These are phyloP conservation scores for Hanleya hanleyi DNA, from an alignment of 2,888 invertebrate species.

Conservation along the genomic window DNA sequence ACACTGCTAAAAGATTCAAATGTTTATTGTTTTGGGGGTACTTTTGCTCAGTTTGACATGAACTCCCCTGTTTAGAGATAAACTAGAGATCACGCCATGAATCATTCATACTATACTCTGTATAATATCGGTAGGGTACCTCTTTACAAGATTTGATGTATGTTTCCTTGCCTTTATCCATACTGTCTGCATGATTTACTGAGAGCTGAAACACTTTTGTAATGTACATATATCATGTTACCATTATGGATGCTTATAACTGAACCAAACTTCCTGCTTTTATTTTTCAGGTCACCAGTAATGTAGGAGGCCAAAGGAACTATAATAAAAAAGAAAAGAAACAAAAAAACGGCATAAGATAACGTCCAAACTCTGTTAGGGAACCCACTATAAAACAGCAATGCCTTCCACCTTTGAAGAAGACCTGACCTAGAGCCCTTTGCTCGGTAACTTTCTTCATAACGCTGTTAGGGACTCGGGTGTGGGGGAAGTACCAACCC, in stretches of 20 bases:
- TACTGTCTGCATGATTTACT: background rate
- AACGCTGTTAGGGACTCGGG: background rate
- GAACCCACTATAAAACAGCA: background rate
- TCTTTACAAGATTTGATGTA: too few species aligned
- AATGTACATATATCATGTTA: background rate
- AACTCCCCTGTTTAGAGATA: too few species aligned
- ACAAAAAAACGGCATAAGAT: background rate
- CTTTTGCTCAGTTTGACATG: too few species aligned
- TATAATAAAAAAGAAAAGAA: background rate
- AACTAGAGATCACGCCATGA: too few species aligned
- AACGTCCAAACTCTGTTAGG: background rate
- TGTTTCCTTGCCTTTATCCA: background rate
- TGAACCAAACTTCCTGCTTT: too few species aligned
- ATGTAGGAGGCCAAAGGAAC: background rate
- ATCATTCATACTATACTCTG: too few species aligned
- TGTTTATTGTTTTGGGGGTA: too few species aligned
- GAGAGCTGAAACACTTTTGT: background rate
- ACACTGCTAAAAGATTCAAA: too few species aligned
- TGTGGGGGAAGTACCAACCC: background rate
- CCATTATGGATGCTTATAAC: too few species aligned
- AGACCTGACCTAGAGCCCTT: background rate
- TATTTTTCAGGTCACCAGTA: background rate
- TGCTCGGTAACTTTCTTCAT: background rate
- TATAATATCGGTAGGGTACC: too few species aligned
- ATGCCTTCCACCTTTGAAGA: constrained; percentile 5